Base-by-base conservation (phyloP, 2,888 invertebrate species). In the Pollenia amentaria region DNA sequence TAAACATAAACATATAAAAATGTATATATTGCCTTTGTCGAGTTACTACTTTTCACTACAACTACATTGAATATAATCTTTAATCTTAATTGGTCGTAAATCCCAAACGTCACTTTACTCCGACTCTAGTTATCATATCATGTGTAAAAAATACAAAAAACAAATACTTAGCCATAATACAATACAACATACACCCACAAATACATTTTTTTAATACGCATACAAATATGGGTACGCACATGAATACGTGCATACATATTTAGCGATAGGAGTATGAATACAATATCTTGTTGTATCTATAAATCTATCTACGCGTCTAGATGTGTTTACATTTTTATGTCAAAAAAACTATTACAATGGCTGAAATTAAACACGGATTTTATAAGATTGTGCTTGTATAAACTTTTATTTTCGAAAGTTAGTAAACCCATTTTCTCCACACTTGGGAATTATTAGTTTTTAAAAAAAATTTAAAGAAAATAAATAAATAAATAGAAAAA, bases 1-100 rank as follows among this genome's bases (percentile, higher is more conserved):
- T 18, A 62, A 11, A 29, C 62, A 6, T 18, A 16, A 38, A 12
- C 29, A 12, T 57, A 4, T 42, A 6, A 44, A 14, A n/a, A 21
- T 46, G 18, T 72, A 69, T 29, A 53, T 46, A 51, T 70, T 42
- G 57, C 55, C 60, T 84, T 79, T 79, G 48, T 75, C 67, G 46
- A 51, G 73, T 67, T 73, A 73, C 81, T 65, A 67, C 14, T 81
- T 57, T 60, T 51, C 10, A 72, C 77, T 72, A 57, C 65, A 60
- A 40, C 67, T 60, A 78, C 57, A 78, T 57, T 73, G 57, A 81
- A 77, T 78, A 77, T 72, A 73, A 85, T 85, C 81, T 85, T 77
- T 82, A 78, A 82, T 85, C 85, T 81, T 85, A 81, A 85, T 85
- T 85, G 85, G 81, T 82, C 72, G 85, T 78, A 82, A 85, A 85